These are phyloP conservation scores for Drosophila bifasciata DNA, from an alignment of 1,140 invertebrate species.

Conservation along the genomic window DNA sequence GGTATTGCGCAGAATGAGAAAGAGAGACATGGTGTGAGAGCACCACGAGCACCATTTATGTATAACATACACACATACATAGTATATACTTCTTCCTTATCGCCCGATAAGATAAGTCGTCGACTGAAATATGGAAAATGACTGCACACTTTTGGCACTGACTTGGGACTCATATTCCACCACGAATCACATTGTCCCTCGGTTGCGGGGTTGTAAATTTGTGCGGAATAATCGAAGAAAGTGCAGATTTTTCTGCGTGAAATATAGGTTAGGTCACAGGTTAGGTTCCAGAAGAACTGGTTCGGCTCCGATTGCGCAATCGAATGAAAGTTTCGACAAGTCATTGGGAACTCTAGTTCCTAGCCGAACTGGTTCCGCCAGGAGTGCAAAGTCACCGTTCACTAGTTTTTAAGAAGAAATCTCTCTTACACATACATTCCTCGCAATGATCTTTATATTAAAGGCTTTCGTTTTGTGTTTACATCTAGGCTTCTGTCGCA, in stretches of 20 bases:
- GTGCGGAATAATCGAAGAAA: constrained; percentile 46
- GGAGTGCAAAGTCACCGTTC: no score
- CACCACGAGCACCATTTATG: constrained; percentile 1
- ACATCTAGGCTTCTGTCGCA: constrained; percentile 91
- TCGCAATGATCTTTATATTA: neutral
- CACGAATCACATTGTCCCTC: constrained; percentile 1
- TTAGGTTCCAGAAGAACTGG: neutral
- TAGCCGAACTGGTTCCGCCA: no score
- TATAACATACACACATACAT: no score
- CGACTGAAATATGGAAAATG: constrained; percentile 47
- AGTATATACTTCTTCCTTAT: constrained; percentile 32
- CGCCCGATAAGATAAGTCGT: constrained; percentile 49
- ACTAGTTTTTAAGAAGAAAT: no score
- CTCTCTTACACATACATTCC: neutral
- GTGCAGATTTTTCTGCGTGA: no score
- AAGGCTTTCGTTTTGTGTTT: neutral
- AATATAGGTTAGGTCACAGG: no score
- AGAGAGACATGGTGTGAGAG: neutral
- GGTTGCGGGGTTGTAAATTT: constrained; percentile 23
- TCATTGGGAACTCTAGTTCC: no score
- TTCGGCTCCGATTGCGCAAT: neutral
- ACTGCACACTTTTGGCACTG: constrained; percentile 48
- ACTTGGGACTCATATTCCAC: no score
- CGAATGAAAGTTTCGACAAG: no score
- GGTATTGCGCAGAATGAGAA: neutral